Conservation (phyloP, 2,797 vertebrate genomes). For the Eupleurogrammus muticus region DNA sequence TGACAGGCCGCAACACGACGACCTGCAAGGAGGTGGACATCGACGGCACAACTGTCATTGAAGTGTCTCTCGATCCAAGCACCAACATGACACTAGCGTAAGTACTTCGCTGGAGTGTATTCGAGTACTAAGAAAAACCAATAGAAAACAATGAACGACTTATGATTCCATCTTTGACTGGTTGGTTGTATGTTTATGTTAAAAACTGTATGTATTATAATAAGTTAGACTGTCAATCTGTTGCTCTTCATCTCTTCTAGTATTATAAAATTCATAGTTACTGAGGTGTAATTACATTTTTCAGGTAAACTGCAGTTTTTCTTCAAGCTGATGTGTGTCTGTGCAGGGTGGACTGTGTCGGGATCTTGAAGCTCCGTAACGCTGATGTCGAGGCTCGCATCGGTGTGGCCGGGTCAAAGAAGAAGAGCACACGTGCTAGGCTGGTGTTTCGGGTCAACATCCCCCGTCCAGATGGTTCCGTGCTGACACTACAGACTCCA, state of each 20-base stretch:
- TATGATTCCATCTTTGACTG: not conserved
- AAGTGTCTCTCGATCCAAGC: constrained; percentile 94
- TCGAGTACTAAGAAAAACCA: not conserved
- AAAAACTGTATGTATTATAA: not conserved
- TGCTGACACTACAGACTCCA: constrained; percentile 92
- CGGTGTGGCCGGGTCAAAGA: constrained; percentile 96
- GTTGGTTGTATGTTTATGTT: not conserved
- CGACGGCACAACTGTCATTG: constrained; percentile 97
- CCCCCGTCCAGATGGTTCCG: constrained; percentile 91
- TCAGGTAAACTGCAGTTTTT: constrained; percentile 15
- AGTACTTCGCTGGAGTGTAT: constrained; percentile 68
- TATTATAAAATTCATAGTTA: not conserved
- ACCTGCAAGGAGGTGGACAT: constrained; percentile 98
- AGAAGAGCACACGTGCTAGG: constrained; percentile 97
- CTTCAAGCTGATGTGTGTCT: constrained; percentile 24
- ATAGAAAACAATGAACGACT: not conserved
- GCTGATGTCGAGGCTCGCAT: constrained; percentile 98
- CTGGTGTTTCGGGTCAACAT: constrained; percentile 97
- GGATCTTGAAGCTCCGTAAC: constrained; percentile 96
- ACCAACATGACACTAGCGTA: constrained; percentile 97
- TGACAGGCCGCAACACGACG: constrained; percentile 97
- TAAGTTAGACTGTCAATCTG: not conserved
- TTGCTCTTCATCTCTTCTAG: not conserved
- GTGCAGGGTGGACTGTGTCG: constrained; percentile 95
- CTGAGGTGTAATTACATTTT: constrained; percentile 29